Evolutionary conservation across 2,797 vertebrate species (phyloP).

Genomic region (Mormyrus hasselquistii): DNA sequence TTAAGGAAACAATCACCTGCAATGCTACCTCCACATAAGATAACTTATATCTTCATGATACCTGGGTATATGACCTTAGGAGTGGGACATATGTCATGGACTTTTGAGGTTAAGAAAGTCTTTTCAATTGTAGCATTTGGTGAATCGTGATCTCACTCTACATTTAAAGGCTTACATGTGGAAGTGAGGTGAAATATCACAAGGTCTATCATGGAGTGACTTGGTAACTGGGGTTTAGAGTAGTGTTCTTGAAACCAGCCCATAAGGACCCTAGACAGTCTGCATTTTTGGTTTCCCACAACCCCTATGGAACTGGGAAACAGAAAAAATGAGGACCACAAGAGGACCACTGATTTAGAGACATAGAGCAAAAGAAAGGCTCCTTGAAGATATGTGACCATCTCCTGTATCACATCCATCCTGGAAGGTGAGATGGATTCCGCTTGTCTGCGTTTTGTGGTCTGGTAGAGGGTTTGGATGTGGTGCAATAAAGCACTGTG

Average conservation of each 20-base stretch:
- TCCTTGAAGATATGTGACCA: not conserved
- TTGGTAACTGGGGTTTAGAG: not conserved
- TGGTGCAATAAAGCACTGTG: not conserved
- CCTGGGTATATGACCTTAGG: not conserved
- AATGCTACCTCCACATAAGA: not conserved
- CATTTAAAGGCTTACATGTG: not conserved
- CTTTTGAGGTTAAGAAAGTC: not conserved
- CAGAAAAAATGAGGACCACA: not conserved
- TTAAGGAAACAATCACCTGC: not conserved
- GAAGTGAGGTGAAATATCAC: not conserved
- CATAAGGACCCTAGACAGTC: not conserved
- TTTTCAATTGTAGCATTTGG: not conserved
- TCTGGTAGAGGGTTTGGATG: not conserved
- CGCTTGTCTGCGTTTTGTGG: not conserved
- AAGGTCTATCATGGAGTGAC: not conserved
- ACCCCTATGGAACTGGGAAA: not conserved
- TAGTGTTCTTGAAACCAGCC: not conserved
- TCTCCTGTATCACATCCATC: not conserved
- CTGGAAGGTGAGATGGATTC: not conserved
- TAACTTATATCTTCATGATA: not conserved
- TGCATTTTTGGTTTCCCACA: not conserved
- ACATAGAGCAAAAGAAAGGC: not conserved
- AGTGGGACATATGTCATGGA: not conserved
- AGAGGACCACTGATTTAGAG: not conserved
- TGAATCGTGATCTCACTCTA: not conserved